A percentile compares a stretch with the other conserved stretches of the same genome.
phyloP scores from a whole-genome alignment of 2,888 invertebrate species.

The Brachyopa scutellaris region DNA sequence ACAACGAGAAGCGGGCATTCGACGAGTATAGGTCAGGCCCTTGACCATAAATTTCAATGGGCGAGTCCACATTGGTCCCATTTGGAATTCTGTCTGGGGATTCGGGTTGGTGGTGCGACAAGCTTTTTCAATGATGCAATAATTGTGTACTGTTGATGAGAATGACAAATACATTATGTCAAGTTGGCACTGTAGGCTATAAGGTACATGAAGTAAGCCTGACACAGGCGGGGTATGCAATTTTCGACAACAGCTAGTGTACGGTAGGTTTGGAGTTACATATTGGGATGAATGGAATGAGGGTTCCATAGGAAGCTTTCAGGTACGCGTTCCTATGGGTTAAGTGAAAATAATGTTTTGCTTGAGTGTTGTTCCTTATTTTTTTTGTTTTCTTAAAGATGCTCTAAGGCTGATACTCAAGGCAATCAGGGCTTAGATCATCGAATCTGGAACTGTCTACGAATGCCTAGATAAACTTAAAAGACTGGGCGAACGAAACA shows the following conservation, averaged over 20 bases:
- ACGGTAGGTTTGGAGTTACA: too few species aligned
- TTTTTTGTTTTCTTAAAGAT: too few species aligned
- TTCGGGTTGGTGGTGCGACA: neutral
- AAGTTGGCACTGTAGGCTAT: constrained; percentile 23
- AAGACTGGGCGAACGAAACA: too few species aligned
- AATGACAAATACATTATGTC: constrained; percentile 35
- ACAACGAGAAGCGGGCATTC: neutral
- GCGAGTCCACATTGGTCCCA: neutral
- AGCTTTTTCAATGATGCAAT: constrained; percentile 50
- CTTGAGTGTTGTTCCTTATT: too few species aligned
- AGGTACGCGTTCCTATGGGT: too few species aligned
- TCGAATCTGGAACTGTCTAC: too few species aligned
- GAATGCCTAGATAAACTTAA: too few species aligned
- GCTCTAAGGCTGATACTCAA: too few species aligned
- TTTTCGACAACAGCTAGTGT: neutral
- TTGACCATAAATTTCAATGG: constrained; percentile 48
- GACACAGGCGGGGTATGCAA: neutral
- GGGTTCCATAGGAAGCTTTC: too few species aligned
- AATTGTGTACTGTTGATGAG: constrained; percentile 47
- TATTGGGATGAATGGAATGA: too few species aligned
- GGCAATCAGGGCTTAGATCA: too few species aligned
- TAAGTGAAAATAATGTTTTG: too few species aligned
- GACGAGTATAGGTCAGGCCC: neutral
- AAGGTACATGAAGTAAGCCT: neutral
- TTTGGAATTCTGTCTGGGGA: constrained; percentile 16